A percentile compares a stretch with the other conserved stretches of the same genome.
These are phyloP conservation scores for Diabrotica undecimpunctata DNA, from an alignment of 1,140 invertebrate species.

Conservation along the genomic window DNA sequence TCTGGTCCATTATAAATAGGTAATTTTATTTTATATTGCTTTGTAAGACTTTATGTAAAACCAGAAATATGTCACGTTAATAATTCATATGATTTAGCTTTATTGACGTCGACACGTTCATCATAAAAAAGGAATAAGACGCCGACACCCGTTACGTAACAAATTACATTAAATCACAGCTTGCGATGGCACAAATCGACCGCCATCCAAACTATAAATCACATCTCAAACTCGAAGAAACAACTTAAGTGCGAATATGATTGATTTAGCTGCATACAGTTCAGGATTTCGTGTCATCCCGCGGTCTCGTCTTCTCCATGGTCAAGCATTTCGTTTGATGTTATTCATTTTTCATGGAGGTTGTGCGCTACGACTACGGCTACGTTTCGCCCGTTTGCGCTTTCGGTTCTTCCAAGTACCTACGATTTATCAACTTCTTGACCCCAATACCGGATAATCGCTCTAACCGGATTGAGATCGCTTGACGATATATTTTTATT, in stretches of 20 bases:
- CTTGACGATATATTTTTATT: too few species aligned
- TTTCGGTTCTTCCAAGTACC: neutral
- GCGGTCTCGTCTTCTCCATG: neutral
- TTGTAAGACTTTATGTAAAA: too few species aligned
- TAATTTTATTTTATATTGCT: too few species aligned
- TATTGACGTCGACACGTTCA: too few species aligned
- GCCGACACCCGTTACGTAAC: neutral
- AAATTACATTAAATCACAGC: neutral
- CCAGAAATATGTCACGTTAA: too few species aligned
- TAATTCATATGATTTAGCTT: too few species aligned
- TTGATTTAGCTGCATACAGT: neutral
- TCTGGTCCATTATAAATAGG: too few species aligned
- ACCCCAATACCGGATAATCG: neutral
- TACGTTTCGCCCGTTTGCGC: neutral
- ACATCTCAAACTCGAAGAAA: conserved; percentile 5
- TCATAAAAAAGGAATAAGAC: neutral
- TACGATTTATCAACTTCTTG: conserved; percentile 6
- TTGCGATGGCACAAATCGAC: conserved; percentile 10
- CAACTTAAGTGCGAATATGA: conserved; percentile 5
- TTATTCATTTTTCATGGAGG: conserved; percentile 10
- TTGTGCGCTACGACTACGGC: neutral
- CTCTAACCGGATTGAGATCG: neutral
- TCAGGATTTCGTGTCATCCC: conserved; percentile 5
- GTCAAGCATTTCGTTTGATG: conserved; percentile 3
- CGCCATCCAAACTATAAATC: conserved; percentile 8